Conservation (phyloP, 2,797 vertebrate species). For the Silurus lanzhouensis region DNA sequence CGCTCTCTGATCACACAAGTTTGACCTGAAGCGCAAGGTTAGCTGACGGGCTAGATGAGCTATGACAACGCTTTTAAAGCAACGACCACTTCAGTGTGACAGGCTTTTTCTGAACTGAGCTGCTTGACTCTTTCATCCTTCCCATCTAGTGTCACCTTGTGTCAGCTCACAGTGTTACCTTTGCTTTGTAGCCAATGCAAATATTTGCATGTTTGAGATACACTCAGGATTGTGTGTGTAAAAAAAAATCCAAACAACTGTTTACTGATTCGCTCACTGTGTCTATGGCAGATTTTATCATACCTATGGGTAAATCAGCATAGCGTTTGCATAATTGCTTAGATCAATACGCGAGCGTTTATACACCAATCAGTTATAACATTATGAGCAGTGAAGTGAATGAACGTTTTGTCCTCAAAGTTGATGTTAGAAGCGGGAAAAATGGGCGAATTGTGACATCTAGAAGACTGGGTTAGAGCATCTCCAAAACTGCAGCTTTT, state of each 20-base stretch:
- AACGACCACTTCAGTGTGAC: slow-evolving; percentile 36
- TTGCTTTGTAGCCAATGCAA: slow-evolving; percentile 19
- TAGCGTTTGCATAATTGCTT: neutral
- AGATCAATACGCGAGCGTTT: neutral
- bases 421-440: too few relatives aligned
- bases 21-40: slow-evolving; percentile 44
- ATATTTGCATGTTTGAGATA: slow-evolving; percentile 4
- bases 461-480: too few relatives aligned
- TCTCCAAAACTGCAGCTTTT: too few relatives aligned
- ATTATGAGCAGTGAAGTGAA: too few relatives aligned
- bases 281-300: too few relatives aligned
- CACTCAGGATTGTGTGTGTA: neutral
- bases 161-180: slow-evolving; percentile 6
- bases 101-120: slow-evolving; percentile 40
- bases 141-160: slow-evolving; percentile 31
- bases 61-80: slow-evolving; percentile 24
- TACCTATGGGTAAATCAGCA: neutral
- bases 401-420: too few relatives aligned
- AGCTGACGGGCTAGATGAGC: slow-evolving; percentile 39
- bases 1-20: slow-evolving; percentile 47
- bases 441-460: too few relatives aligned
- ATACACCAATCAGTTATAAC: too few relatives aligned
- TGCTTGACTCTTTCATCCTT: slow-evolving; percentile 28
- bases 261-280: neutral
- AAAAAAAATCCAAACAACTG: neutral